phyloP scores from a whole-genome alignment of 2,113 vertebrate species.

The Ploceus nigricollis region DNA sequence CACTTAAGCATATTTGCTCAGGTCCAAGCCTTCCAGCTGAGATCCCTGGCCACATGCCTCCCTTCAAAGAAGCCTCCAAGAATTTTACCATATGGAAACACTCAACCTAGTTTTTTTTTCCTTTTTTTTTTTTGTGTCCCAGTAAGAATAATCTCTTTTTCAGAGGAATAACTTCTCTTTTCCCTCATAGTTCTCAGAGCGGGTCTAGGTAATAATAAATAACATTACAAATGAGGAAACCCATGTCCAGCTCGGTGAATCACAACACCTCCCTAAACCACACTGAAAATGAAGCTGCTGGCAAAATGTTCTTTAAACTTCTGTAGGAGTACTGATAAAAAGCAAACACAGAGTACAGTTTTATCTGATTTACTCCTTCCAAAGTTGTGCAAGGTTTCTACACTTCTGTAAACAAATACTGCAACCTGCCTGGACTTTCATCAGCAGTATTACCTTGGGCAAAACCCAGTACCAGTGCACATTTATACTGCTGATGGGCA shows the following conservation, averaged over 20 bases:
- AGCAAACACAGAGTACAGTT: neutral
- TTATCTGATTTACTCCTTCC: constrained; percentile 33
- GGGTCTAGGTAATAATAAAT: neutral
- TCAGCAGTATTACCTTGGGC: neutral
- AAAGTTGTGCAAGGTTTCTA: neutral
- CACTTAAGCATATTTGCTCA: neutral
- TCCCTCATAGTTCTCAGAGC: neutral
- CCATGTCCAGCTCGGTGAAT: neutral
- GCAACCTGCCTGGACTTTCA: neutral
- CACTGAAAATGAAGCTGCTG: constrained; percentile 4
- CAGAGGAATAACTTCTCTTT: neutral
- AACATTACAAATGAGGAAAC: neutral
- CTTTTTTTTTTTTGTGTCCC: neutral
- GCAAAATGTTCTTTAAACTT: neutral
- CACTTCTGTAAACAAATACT: neutral
- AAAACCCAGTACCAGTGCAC: neutral
- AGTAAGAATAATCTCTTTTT: neutral
- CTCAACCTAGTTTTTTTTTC: neutral
- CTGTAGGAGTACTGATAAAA: constrained; percentile 34
- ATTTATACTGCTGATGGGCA: neutral
- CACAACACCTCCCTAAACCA: constrained; percentile 37
- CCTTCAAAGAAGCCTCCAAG: neutral
- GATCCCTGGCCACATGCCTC: neutral
- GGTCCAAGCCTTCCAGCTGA: neutral
- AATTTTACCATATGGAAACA: neutral